phyloP scores from a whole-genome alignment of 2,888 invertebrate genomes.

The Didymodactylos carnosus region DNA sequence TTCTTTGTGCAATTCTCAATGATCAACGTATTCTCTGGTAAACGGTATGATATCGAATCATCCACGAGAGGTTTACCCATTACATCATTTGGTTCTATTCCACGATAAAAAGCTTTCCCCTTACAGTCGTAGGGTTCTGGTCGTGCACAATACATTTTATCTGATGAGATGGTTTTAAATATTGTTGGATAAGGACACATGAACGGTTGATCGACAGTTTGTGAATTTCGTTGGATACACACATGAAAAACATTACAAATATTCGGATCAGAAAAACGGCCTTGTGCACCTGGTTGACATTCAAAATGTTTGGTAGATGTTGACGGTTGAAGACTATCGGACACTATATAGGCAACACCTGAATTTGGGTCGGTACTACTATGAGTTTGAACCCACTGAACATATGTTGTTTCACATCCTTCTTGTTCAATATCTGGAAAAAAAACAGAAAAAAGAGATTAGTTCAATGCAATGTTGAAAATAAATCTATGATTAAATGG shows the following conservation, averaged over 20 bases:
- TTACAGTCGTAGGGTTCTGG: constrained; percentile 4
- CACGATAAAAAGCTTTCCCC: constrained; percentile 8
- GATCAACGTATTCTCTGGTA: not conserved
- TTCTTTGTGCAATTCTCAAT: not conserved
- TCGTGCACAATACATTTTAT: constrained; percentile 12
- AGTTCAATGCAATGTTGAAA: not conserved
- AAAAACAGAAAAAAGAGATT: not conserved
- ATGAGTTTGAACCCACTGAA: constrained; percentile 3
- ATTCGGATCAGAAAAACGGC: not conserved
- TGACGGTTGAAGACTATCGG: not conserved
- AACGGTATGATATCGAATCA: not conserved
- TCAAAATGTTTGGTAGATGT: not conserved
- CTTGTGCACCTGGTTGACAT: not conserved
- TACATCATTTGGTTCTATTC: not conserved
- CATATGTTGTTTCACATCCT: constrained; percentile 9
- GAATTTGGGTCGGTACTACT: not conserved
- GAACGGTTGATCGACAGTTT: constrained; percentile 13
- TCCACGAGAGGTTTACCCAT: not conserved
- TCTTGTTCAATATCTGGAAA: constrained; percentile 2
- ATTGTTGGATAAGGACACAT: constrained; percentile 9
- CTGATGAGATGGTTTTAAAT: constrained; percentile 3
- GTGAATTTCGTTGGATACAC: constrained; percentile 1
- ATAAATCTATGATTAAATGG: too few species aligned
- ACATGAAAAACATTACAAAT: constrained; percentile 15
- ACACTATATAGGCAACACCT: not conserved